Evolutionary conservation across 2,888 invertebrate genomes (phyloP), one percentile per base, ranked within the genome.

Genomic region (Coenonympha glycerion): DNA sequence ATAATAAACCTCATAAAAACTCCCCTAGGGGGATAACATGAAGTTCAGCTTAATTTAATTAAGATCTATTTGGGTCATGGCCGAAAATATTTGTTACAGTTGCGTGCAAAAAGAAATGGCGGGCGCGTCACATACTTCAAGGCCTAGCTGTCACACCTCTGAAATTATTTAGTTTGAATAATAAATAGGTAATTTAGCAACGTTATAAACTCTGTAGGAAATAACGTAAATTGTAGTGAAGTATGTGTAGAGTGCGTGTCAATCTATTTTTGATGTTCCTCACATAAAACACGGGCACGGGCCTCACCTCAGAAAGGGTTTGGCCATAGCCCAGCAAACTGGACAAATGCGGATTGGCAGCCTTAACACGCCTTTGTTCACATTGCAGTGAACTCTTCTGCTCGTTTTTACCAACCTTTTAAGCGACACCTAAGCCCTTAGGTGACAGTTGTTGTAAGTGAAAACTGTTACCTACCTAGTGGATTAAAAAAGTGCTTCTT

Each of bases 81-180:
- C 58, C 63, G 50, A 39, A 56, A 54, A 54, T 31, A 41, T 53
- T 53, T 54, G 52, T 53, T 49, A 48, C 55, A 59, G 45, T 70
- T 47, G 68, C 73, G 70, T 76, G 71, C 61, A 53, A 66, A 71
- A 67, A 66, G 58, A 55, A 52, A 60, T 49, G 49, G 55, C 46
- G 61, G 59, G 63, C 53, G 52, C 60, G 71, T 65, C 71, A 67
- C 55, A 22, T 2, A 15, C 64, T 69, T 65, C 71, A 67, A 56
- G 66, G 62, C 56, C 62, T 52, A 55, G 55, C 46, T 62, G 68
- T 65, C 68, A 69, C 60, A 61, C 60, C 52, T 51, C 56, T 56
- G 58, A 57, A 56, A 62, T 56, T 46, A 49, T 48, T 49, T 49
- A 50, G 47, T 54, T 51, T 22, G 34, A 30, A 33, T 44, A 51